Conservation (phyloP, 2,113 vertebrate genomes). For the Cephalopholis sonnerati region DNA sequence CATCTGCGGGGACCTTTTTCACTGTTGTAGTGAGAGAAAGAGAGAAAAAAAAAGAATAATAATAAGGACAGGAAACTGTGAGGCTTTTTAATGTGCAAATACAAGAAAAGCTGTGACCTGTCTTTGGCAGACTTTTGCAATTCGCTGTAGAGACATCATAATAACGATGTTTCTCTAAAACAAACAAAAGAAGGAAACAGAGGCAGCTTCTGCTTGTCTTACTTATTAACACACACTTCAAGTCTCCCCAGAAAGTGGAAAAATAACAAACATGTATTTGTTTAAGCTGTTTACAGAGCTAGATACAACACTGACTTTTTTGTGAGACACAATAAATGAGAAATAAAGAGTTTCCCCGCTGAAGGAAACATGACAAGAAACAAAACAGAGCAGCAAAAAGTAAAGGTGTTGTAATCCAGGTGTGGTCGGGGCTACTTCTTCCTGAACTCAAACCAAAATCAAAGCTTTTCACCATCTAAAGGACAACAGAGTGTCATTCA, state of each 20-base stretch:
- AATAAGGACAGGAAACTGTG: slow-evolving; percentile 32
- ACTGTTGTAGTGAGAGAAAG: background rate
- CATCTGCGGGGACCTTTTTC: slow-evolving; percentile 64
- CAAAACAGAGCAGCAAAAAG: background rate
- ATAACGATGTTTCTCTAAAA: slow-evolving; percentile 43
- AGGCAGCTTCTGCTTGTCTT: slow-evolving; percentile 16
- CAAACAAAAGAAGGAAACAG: slow-evolving; percentile 42
- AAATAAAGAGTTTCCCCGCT: background rate
- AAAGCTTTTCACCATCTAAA: background rate
- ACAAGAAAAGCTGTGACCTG: slow-evolving; percentile 49
- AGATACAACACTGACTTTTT: slow-evolving; percentile 6
- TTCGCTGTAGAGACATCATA: slow-evolving; percentile 25
- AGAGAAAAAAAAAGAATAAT: slow-evolving; percentile 12
- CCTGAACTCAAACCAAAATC: background rate
- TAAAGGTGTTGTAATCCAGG: background rate
- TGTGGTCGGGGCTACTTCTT: background rate
- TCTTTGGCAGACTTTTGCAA: slow-evolving; percentile 24
- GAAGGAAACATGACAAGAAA: background rate
- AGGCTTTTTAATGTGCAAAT: slow-evolving; percentile 65
- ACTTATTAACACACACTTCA: slow-evolving; percentile 54
- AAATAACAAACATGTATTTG: slow-evolving; percentile 53
- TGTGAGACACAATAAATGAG: slow-evolving; percentile 10
- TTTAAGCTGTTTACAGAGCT: slow-evolving; percentile 31
- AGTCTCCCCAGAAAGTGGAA: slow-evolving; percentile 26
- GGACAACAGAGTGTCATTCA: background rate